Percentiles rank a stretch among this genome's conserved stretches.
Evolutionary conservation across 2,888 invertebrate species (phyloP).

Genomic region (Lepidochitona cinerea): DNA sequence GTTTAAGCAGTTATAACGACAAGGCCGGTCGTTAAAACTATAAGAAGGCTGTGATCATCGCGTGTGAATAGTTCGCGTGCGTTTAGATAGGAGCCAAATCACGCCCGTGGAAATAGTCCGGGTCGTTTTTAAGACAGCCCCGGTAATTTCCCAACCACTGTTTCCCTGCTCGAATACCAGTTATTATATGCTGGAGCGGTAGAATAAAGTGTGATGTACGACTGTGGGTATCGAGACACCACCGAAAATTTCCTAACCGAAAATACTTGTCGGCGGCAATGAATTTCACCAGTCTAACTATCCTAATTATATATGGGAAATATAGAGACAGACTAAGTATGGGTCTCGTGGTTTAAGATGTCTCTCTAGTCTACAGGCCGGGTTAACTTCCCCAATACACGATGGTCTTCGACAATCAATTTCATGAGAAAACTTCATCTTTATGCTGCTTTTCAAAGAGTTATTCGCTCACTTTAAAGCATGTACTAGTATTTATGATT

Average conservation of each 20-base stretch:
- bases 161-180: background rate
- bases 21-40: background rate
- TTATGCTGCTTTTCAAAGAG: too few relatives aligned
- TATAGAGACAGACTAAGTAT: too few relatives aligned
- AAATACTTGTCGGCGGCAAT: background rate
- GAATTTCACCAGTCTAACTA: too few relatives aligned
- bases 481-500: too few relatives aligned
- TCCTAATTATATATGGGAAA: too few relatives aligned
- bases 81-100: background rate
- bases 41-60: background rate
- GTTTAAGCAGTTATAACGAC: too few relatives aligned
- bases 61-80: background rate
- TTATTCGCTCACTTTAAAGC: too few relatives aligned
- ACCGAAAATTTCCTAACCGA: background rate
- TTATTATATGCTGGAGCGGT: background rate
- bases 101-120: background rate
- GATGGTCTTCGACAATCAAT: too few relatives aligned
- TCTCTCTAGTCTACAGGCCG: too few relatives aligned
- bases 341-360: too few relatives aligned
- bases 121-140: background rate
- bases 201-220: background rate
- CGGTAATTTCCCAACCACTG: background rate
- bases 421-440: too few relatives aligned
- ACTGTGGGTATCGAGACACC: background rate
- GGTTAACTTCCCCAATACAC: too few relatives aligned